These are phyloP conservation scores for Phrynosoma platyrhinos DNA, from an alignment of 2,113 vertebrate genomes.

Conservation along the genomic window DNA sequence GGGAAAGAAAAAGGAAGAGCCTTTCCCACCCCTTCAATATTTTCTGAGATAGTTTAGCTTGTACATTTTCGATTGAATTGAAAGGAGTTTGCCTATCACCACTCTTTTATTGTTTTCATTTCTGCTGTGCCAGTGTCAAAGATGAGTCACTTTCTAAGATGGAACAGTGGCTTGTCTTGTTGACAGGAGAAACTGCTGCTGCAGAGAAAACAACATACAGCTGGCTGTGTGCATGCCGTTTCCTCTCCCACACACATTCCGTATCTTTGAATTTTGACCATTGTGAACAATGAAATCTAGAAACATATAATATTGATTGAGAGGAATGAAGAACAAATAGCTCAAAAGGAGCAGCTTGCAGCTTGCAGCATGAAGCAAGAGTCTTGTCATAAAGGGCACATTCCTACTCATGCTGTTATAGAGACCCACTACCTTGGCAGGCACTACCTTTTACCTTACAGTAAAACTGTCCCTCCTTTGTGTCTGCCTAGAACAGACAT, in stretches of 20 bases:
- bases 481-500: no score
- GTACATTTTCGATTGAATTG: not conserved
- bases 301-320: slow-evolving; percentile 8
- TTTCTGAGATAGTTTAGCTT: not conserved
- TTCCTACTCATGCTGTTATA: no score
- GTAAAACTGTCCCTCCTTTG: not conserved
- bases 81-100: not conserved
- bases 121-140: not conserved
- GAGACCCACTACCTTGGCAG: not conserved
- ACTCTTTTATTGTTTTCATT: not conserved
- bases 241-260: not conserved
- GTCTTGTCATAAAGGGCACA: not conserved
- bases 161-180: slow-evolving; percentile 3
- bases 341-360: not conserved
- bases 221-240: not conserved
- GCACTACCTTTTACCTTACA: no score
- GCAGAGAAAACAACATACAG: slow-evolving; percentile 1
- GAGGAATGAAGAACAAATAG: not conserved
- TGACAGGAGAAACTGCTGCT: not conserved
- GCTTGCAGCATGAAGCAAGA: not conserved
- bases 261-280: not conserved
- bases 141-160: not conserved
- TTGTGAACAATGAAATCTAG: slow-evolving; percentile 38
- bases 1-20: not conserved
- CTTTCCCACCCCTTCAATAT: not conserved